Evolutionary conservation across 2,797 vertebrate species (phyloP).

Genomic region (Oreonectes daqikongensis): DNA sequence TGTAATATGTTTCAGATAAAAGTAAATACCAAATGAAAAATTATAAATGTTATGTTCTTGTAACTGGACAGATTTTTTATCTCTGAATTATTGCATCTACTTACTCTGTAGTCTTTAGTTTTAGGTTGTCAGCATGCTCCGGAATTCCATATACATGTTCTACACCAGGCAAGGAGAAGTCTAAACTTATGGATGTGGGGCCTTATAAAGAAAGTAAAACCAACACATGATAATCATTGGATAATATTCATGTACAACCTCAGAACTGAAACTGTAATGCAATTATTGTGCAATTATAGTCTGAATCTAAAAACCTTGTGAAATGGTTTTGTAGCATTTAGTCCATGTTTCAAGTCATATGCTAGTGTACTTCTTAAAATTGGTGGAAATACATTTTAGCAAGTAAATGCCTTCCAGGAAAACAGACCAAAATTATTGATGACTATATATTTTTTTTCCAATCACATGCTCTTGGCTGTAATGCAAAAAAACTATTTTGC

Average conservation of each 20-base stretch:
- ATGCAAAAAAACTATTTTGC: too few species aligned
- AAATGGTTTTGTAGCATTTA: too few species aligned
- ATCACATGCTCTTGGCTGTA: too few species aligned
- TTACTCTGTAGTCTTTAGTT: constrained; percentile 92
- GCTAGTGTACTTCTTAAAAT: neutral
- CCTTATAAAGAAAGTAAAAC: constrained; percentile 68
- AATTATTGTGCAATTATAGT: neutral
- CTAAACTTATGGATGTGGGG: constrained; percentile 87
- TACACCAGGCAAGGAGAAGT: constrained; percentile 91
- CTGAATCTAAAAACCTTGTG: neutral
- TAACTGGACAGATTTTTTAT: neutral
- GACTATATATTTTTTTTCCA: too few species aligned
- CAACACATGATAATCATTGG: neutral
- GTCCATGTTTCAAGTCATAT: neutral
- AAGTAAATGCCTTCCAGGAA: too few species aligned
- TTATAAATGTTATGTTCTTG: neutral
- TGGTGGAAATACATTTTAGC: neutral
- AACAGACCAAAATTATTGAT: too few species aligned
- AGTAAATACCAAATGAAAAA: too few species aligned
- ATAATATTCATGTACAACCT: neutral
- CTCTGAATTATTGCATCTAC: constrained; percentile 55
- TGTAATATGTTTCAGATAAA: too few species aligned
- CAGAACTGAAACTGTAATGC: neutral
- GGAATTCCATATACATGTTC: constrained; percentile 94
- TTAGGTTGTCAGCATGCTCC: constrained; percentile 87